phyloP scores from a whole-genome alignment of 2,113 vertebrate genomes.

The Propithecus coquereli region DNA sequence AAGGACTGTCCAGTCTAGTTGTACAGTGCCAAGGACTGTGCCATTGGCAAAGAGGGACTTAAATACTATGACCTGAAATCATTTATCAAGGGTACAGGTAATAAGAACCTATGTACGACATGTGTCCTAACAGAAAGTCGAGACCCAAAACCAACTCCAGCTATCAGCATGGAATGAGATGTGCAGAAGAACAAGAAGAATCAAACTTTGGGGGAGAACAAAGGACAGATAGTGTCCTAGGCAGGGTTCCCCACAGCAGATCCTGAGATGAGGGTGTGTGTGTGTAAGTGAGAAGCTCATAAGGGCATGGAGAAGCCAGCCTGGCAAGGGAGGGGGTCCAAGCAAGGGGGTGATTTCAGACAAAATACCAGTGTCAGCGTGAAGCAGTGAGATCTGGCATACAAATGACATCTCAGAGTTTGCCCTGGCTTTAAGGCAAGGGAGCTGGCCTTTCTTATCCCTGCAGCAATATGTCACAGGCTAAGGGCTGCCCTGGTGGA shows the following conservation, averaged over 20 bases:
- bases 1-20: neutral
- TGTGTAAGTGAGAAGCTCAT: neutral
- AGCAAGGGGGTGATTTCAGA: neutral
- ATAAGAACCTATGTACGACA: neutral
- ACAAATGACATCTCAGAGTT: neutral
- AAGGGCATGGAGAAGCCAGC: neutral
- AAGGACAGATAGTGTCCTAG: neutral
- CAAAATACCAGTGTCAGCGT: neutral
- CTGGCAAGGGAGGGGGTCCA: neutral
- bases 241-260: neutral
- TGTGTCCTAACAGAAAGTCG: neutral
- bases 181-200: neutral
- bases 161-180: neutral
- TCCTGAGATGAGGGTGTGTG: neutral
- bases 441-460: neutral
- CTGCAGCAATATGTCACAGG: too few relatives aligned
- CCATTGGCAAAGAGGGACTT: neutral
- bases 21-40: neutral
- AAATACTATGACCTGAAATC: neutral
- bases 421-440: neutral
- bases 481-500: neutral
- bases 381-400: neutral
- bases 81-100: neutral
- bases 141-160: neutral
- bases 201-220: neutral